Evolutionary conservation across 2,888 invertebrate genomes (phyloP).

Genomic region (Fragum whitleyi): DNA sequence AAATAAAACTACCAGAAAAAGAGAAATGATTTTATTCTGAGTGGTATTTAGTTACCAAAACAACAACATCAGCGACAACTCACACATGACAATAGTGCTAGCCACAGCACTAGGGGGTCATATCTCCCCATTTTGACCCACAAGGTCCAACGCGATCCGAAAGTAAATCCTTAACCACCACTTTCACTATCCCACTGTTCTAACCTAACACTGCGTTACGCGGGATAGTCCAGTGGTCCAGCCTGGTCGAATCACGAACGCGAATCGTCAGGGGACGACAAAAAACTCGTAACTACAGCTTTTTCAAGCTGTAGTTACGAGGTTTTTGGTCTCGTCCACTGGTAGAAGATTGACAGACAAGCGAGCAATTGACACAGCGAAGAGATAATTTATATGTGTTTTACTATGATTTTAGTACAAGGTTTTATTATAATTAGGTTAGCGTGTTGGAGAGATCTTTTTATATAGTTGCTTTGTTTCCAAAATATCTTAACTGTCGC

Average conservation of each 20-base stretch:
- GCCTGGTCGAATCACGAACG: neutral
- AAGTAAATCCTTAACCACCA: neutral
- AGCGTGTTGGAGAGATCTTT: neutral
- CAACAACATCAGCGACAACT: too few relatives aligned
- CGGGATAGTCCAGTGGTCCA: neutral
- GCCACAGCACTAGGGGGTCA: neutral
- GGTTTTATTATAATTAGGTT: slow-evolving; percentile 3
- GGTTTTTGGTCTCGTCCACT: too few relatives aligned
- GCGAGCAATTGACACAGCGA: neutral
- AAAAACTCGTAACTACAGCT: too few relatives aligned
- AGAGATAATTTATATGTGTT: neutral
- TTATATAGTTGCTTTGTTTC: neutral
- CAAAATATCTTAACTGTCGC: neutral
- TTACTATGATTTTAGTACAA: slow-evolving; percentile 4
- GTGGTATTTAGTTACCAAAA: too few relatives aligned
- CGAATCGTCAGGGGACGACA: too few relatives aligned
- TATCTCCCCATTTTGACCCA: neutral
- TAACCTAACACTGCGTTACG: neutral
- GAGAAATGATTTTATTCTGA: too few relatives aligned
- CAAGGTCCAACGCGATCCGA: neutral
- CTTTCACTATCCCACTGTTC: neutral
- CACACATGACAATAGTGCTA: neutral
- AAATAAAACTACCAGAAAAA: too few relatives aligned
- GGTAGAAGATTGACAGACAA: too few relatives aligned
- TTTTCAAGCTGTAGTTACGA: too few relatives aligned